Conservation (phyloP, 2,888 invertebrate species). For the Drosophila koepferae region DNA sequence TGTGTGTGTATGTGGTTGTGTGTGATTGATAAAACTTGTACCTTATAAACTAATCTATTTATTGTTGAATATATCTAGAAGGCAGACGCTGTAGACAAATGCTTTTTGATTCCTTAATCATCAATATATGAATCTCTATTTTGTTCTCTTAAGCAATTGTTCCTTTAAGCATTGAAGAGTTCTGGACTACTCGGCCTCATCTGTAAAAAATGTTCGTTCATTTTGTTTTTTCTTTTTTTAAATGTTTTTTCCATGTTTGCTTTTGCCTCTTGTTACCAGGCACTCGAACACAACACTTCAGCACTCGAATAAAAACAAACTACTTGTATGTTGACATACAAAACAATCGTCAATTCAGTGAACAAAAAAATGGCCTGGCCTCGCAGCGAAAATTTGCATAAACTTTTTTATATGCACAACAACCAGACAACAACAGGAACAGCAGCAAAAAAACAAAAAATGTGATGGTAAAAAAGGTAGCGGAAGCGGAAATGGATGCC, state of each 20-base stretch:
- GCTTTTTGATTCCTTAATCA: not conserved
- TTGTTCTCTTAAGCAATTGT: not conserved
- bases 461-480: slow-evolving; percentile 27
- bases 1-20: not conserved
- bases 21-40: not conserved
- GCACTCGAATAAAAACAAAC: slow-evolving; percentile 44
- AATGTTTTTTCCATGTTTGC: not conserved
- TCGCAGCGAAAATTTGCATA: slow-evolving; percentile 59
- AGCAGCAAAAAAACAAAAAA: not conserved
- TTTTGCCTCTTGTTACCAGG: slow-evolving; percentile 1
- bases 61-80: not conserved
- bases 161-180: not conserved
- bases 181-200: not conserved
- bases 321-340: slow-evolving; percentile 35
- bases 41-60: too few species aligned
- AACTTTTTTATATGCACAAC: slow-evolving; percentile 57
- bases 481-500: slow-evolving; percentile 77
- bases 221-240: not conserved
- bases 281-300: slow-evolving; percentile 12
- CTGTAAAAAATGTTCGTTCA: not conserved
- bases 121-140: not conserved
- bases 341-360: slow-evolving; percentile 19
- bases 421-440: slow-evolving; percentile 27
- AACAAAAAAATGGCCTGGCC: slow-evolving; percentile 21
- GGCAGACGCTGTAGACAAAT: not conserved